phyloP scores from a whole-genome alignment of 35 echinoderm and acorn worm species.

The Holothuria glaberrima region DNA sequence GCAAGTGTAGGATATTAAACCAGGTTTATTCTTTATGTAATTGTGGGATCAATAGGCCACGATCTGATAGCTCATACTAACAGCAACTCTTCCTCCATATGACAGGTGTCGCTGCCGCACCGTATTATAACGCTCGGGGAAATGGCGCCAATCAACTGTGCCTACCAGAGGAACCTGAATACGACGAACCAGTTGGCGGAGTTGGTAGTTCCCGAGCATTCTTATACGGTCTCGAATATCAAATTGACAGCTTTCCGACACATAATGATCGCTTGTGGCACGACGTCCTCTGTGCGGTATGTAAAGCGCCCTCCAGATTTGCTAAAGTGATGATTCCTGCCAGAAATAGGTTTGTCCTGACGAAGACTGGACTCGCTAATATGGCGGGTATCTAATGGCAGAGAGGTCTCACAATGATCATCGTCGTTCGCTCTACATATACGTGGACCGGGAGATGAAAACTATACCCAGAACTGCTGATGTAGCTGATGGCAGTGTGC shows the following conservation, averaged over 20 bases:
- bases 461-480: slow-evolving; percentile 15
- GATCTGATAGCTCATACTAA: no score
- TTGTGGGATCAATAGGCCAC: no score
- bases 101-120: slow-evolving; percentile 55
- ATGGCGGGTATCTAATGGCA: slow-evolving; percentile 58
- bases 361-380: slow-evolving; percentile 61
- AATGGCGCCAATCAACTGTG: slow-evolving; percentile 55
- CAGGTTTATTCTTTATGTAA: no score
- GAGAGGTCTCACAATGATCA: slow-evolving; percentile 37
- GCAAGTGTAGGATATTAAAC: no score
- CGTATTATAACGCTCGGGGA: slow-evolving; percentile 25
- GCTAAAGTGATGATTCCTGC: slow-evolving; percentile 63
- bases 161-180: slow-evolving; percentile 61
- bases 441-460: slow-evolving; percentile 50
- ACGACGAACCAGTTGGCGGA: slow-evolving; percentile 27
- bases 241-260: slow-evolving; percentile 2
- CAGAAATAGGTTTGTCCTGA: slow-evolving; percentile 59
- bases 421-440: slow-evolving; percentile 58
- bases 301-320: slow-evolving; percentile 24
- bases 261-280: not conserved
- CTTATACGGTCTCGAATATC: no score
- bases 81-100: no score
- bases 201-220: slow-evolving; percentile 1
- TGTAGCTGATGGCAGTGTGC: no score
- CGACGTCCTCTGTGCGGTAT: slow-evolving; percentile 52